Evolutionary conservation across 1,140 invertebrate genomes (phyloP), one percentile per base, ranked within the genome.

Genomic region (Druon quercuslanigerum): DNA sequence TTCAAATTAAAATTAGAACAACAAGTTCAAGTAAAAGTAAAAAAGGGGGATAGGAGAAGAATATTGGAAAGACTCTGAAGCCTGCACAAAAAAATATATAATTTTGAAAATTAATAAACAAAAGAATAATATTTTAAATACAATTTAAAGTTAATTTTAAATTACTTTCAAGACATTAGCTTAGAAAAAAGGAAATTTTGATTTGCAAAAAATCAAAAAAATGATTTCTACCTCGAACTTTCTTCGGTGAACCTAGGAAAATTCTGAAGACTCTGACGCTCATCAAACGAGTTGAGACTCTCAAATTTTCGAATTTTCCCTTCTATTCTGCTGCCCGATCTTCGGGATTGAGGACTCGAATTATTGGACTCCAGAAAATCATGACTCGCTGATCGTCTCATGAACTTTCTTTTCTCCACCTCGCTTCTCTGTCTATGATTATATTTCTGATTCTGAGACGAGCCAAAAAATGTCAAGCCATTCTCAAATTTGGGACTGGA

Each of bases 341-440:
- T 88, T 92, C 92, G 78, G 90, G 92, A 80, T 91, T 91, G 78
- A 82, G 93, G 51, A 91, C 92, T 81, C 92, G 92, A 90, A 92
- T 92, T 77, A 2, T 77, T 72, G 0, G 77, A 75, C n/a, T 84
- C 81, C n/a, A 91, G 71, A 25, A 81, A 83, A 9, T 85, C 78
- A 8, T 86, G 82, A 14, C 81, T 84, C 51, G 80, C 80, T 20
- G 83, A 75, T 12, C 83, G 81, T 12, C 83, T 78, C 14, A 85
- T 51, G 52, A 85, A 83, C 9, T 83, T 83, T 8, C 82, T 84
- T 33, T 87, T 88, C 50, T 89, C 88, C 7, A 83, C 75, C 11
- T 89, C 85, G 25, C 60, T 66, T n/a, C 25, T 16, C 7, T 66
- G 14, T 66, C 60, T 14, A 66, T n/a, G 60, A 66, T 40, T 60